These are phyloP conservation scores for Lepus europaeus DNA, from an alignment of 2,113 vertebrate genomes.

Conservation along the genomic window DNA sequence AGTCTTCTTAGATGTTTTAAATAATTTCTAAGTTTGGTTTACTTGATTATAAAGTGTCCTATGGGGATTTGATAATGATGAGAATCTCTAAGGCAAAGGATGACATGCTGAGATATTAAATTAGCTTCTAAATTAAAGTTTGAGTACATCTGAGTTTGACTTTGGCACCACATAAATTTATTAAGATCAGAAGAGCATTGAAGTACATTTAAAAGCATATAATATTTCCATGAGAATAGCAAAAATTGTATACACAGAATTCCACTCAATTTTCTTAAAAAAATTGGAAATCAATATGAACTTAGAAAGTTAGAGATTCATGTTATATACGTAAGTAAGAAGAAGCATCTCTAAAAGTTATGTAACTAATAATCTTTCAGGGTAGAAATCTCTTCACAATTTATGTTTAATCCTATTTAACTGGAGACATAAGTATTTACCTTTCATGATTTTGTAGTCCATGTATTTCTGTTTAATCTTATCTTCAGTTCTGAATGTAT, in stretches of 20 bases:
- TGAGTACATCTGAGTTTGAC: constrained; percentile 62
- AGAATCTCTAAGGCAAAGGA: constrained; percentile 61
- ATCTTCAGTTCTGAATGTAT: neutral
- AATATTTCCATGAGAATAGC: neutral
- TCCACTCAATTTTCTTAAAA: fast-evolving
- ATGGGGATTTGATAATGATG: constrained; percentile 61
- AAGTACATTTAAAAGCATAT: constrained; percentile 36
- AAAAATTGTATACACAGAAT: fast-evolving
- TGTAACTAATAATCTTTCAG: neutral
- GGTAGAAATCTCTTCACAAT: neutral
- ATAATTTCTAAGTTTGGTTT: constrained; percentile 57
- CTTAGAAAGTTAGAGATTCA: neutral
- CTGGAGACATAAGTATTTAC: neutral
- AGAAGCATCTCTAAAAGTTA: neutral
- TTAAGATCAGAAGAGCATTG: constrained; percentile 45
- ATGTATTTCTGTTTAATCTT: neutral
- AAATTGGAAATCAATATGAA: neutral
- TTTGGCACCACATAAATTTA: constrained; percentile 27
- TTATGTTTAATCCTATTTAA: neutral
- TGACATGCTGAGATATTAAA: constrained; percentile 75
- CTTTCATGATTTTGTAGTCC: neutral
- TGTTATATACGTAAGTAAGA: neutral
- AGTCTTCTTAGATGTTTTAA: constrained; percentile 51
- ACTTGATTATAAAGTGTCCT: constrained; percentile 68
- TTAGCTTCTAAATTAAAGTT: constrained; percentile 79